Percentiles rank a stretch among this genome's conserved stretches.
Evolutionary conservation across 2,797 vertebrate species (phyloP).

Genomic region (Octomys mimax): DNA sequence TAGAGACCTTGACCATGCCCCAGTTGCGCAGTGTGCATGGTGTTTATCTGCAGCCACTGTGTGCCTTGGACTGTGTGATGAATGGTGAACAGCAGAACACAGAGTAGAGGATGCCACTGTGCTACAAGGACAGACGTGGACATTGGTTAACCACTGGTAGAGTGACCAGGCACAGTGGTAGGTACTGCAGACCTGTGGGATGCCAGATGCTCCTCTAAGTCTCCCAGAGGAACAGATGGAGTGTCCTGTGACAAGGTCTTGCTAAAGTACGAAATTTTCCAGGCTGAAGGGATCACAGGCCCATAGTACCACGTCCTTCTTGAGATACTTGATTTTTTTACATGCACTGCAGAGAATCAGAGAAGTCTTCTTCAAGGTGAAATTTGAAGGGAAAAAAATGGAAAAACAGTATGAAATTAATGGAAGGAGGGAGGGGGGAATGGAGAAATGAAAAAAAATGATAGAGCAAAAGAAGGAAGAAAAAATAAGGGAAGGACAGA

Average conservation of each 20-base stretch:
- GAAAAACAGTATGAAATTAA: neutral
- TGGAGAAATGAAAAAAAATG: too few relatives aligned
- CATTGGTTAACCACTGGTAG: neutral
- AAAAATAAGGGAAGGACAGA: too few relatives aligned
- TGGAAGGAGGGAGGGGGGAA: too few relatives aligned
- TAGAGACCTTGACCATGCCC: neutral
- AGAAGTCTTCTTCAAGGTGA: neutral
- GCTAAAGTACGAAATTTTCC: neutral
- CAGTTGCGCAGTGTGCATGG: rapidly evolving
- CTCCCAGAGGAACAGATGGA: neutral
- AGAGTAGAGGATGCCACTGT: neutral
- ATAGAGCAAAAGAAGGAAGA: rapidly evolving
- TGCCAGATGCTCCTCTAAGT: neutral
- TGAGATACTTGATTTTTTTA: neutral
- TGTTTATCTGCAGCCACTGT: neutral
- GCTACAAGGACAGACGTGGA: neutral
- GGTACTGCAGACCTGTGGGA: neutral
- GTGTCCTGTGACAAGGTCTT: neutral
- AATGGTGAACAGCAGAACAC: neutral
- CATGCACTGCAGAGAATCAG: rapidly evolving
- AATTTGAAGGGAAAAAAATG: neutral
- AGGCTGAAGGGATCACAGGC: neutral
- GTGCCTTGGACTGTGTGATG: neutral
- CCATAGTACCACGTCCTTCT: neutral
- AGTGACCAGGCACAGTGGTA: rapidly evolving